These are phyloP conservation scores for Gari tellinella DNA, from an alignment of 2,888 invertebrate genomes.

Conservation along the genomic window DNA sequence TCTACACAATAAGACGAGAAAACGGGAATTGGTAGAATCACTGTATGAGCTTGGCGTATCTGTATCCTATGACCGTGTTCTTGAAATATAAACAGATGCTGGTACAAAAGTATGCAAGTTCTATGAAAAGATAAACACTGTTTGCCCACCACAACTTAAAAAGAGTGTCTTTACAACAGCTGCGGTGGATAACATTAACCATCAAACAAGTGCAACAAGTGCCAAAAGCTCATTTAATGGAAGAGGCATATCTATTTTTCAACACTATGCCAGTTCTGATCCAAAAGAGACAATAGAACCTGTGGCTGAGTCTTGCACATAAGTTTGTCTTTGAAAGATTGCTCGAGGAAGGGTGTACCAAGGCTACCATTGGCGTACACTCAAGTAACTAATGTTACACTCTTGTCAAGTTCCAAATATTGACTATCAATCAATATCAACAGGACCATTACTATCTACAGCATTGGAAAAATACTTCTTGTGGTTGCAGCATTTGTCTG, in stretches of 20 bases:
- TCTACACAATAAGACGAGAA: slow-evolving; percentile 58
- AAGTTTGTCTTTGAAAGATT: too few relatives aligned
- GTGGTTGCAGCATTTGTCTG: background rate
- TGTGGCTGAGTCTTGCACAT: too few relatives aligned
- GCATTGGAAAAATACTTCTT: background rate
- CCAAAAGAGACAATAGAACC: background rate
- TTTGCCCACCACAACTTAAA: slow-evolving; percentile 4
- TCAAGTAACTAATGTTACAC: background rate
- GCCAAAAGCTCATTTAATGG: slow-evolving; percentile 10
- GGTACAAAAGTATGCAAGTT: background rate
- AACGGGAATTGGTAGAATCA: slow-evolving; percentile 42
- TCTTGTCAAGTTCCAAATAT: background rate
- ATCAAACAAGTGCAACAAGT: slow-evolving; percentile 15
- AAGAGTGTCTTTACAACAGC: slow-evolving; percentile 7
- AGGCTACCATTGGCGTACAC: background rate
- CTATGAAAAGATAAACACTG: background rate
- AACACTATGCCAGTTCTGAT: slow-evolving; percentile 21
- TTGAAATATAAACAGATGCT: background rate
- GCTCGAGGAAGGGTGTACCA: too few relatives aligned
- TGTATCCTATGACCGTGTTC: slow-evolving; percentile 37
- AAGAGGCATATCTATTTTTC: slow-evolving; percentile 7
- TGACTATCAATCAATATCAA: background rate
- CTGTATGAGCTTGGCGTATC: slow-evolving; percentile 53
- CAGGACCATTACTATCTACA: background rate
- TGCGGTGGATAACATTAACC: slow-evolving; percentile 21